These are phyloP conservation scores for Leistus spinibarbis DNA, from an alignment of 2,888 invertebrate species.

Conservation along the genomic window DNA sequence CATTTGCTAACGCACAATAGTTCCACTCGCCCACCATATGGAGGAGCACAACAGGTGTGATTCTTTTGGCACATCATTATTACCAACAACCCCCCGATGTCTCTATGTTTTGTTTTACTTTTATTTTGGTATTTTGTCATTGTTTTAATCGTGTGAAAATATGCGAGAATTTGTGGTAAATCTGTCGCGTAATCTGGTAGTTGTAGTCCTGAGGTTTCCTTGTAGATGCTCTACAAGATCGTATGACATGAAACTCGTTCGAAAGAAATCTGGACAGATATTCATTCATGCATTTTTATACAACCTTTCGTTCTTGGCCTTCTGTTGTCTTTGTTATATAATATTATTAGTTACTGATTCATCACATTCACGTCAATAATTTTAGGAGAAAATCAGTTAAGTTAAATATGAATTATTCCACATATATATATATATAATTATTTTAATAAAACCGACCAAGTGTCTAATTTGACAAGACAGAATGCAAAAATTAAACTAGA, in stretches of 20 bases:
- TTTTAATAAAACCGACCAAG: not conserved
- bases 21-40: not conserved
- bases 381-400: too few relatives aligned
- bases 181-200: not conserved
- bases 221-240: not conserved
- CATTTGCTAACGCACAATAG: not conserved
- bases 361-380: too few relatives aligned
- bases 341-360: too few relatives aligned
- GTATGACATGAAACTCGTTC: too few relatives aligned
- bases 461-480: not conserved
- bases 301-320: not conserved
- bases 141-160: not conserved
- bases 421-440: too few relatives aligned
- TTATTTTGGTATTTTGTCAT: not conserved
- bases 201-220: not conserved
- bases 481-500: not conserved
- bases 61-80: not conserved
- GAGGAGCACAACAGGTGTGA: not conserved
- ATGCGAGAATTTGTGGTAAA: not conserved
- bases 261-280: not conserved
- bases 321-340: too few relatives aligned
- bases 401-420: too few relatives aligned
- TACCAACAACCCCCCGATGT: not conserved
- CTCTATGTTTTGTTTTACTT: not conserved
- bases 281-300: not conserved